Percentiles rank a stretch among this genome's conserved stretches.
phyloP scores from a whole-genome alignment of 2,797 vertebrate genomes.

The Gymnocypris eckloni region DNA sequence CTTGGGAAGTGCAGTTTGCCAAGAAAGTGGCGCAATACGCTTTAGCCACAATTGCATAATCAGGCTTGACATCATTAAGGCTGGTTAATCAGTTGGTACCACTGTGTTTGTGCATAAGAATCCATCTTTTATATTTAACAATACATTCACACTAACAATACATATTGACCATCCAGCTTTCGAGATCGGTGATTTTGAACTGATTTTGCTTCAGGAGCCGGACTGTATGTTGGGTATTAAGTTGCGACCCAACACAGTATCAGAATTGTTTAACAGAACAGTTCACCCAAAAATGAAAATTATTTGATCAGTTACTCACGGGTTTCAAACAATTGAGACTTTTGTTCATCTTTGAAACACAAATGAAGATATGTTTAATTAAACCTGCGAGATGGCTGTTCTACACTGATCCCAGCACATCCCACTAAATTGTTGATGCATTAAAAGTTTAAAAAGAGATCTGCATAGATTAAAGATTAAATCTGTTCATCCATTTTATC shows the following conservation, averaged over 20 bases:
- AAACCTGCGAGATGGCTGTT: neutral
- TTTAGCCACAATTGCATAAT: slow-evolving; percentile 16
- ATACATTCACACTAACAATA: neutral
- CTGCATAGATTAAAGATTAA: neutral
- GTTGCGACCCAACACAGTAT: neutral
- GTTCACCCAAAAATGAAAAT: neutral
- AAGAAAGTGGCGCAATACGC: neutral
- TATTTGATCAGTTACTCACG: neutral
- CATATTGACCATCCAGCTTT: neutral
- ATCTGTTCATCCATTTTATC: neutral
- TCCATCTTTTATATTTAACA: neutral
- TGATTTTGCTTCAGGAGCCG: neutral
- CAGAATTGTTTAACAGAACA: neutral
- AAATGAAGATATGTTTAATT: neutral
- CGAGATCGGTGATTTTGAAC: neutral
- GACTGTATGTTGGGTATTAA: neutral
- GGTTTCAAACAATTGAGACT: neutral
- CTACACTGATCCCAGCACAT: neutral
- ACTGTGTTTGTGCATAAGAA: neutral
- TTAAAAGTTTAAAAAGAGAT: neutral
- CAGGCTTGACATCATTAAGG: neutral
- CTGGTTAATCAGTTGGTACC: neutral
- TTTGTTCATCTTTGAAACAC: neutral
- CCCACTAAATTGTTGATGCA: neutral
- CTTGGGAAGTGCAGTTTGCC: neutral